phyloP scores from a whole-genome alignment of 2,888 invertebrate genomes.

The Ctenicera cuprea region DNA sequence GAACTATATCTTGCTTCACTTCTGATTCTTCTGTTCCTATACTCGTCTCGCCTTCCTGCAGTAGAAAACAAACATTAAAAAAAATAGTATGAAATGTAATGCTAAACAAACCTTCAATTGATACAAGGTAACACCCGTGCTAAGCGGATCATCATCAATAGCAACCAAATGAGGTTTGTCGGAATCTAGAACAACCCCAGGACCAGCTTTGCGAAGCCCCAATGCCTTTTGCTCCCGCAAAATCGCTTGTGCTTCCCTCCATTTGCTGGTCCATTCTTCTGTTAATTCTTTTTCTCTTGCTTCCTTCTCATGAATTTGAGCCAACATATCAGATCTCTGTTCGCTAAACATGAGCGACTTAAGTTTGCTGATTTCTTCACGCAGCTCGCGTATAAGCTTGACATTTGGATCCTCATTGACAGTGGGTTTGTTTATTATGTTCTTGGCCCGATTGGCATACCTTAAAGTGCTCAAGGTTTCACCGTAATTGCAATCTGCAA shows the following conservation, averaged over 20 bases:
- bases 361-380: slow-evolving; percentile 90
- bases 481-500: slow-evolving; percentile 86
- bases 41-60: slow-evolving; percentile 88
- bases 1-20: slow-evolving; percentile 83
- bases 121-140: slow-evolving; percentile 93
- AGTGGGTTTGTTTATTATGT: slow-evolving; percentile 93
- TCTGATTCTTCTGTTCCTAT: slow-evolving; percentile 87
- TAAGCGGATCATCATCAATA: slow-evolving; percentile 92
- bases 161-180: slow-evolving; percentile 95
- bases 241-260: slow-evolving; percentile 93
- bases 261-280: slow-evolving; percentile 95
- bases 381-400: slow-evolving; percentile 87
- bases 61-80: slow-evolving; percentile 30
- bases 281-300: slow-evolving; percentile 90
- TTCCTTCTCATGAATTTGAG: slow-evolving; percentile 91
- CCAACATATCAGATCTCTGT: slow-evolving; percentile 78
- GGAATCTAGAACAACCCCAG: slow-evolving; percentile 92
- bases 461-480: slow-evolving; percentile 90
- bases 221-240: slow-evolving; percentile 91
- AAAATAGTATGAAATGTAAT: background rate
- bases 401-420: slow-evolving; percentile 94
- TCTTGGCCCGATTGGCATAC: slow-evolving; percentile 93
- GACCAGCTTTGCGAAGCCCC: slow-evolving; percentile 89
- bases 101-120: slow-evolving; percentile 81
- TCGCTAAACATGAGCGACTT: slow-evolving; percentile 84